Evolutionary conservation across 2,113 vertebrate genomes (phyloP), one percentile per base, ranked within the genome.

Genomic region (Albula goreensis): DNA sequence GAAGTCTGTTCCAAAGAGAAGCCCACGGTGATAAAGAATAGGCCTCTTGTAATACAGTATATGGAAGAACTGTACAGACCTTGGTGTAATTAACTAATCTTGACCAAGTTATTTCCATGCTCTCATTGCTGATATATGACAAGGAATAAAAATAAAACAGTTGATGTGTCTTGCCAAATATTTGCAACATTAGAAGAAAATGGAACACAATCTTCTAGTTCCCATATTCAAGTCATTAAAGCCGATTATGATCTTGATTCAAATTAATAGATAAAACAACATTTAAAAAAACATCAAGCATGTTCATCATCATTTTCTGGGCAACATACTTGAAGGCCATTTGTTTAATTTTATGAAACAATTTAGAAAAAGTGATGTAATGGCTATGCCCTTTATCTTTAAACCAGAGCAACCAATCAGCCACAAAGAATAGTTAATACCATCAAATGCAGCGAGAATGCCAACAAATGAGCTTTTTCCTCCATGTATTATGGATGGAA

Each of bases 1-100:
- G 60, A 82, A 88, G 90, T 81, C 84, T 93, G 93, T 95, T 94
- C 93, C 94, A 94, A 95, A 93, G 93, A 95, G 93, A 95, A 92
- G 93, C 93, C 94, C 91, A 89, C 92, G 92, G 93, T 94, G 91
- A 94, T 93, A 88, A 90, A 89, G 89, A 93, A 93, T 88, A 91
- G 90, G 90, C 90, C 89, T 92, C 90, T 88, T 92, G 93, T 92
- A 92, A 92, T 91, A 92, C 88, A 92, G 91, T 88, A 92, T 91
- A 92, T 93, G 92, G 93, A 90, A 70, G 88, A 89, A 88, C 86
- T 88, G 88, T 90, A 93, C 93, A 89, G 89, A 93, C 91, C 92
- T 92, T 91, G 89, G 90, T 87, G 91, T 91, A 93, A 92, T 91
- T 87, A 94, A 93, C 91, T 90, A 89, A 91, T 63, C 82, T 91